Conservation (phyloP, 2,113 vertebrate species). For the Piaya cayana region DNA sequence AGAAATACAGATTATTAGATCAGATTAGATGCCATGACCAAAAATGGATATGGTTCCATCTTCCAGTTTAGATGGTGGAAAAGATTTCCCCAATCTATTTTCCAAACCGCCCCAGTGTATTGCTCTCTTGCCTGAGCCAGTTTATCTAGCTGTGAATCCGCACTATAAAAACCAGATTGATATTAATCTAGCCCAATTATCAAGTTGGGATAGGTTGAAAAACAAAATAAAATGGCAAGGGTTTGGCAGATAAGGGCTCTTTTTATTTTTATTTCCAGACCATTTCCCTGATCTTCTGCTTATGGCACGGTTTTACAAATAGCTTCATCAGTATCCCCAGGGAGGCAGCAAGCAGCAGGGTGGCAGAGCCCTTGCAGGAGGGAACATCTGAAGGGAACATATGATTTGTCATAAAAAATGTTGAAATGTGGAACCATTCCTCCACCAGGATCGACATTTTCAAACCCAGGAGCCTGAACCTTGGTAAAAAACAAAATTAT, state of each 20-base stretch:
- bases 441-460: conserved; percentile 25
- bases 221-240: neutral
- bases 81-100: neutral
- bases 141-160: neutral
- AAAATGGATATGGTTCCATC: neutral
- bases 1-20: neutral
- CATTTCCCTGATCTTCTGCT: conserved; percentile 6
- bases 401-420: conserved; percentile 23
- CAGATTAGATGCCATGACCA: neutral
- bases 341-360: conserved; percentile 7
- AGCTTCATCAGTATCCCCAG: conserved; percentile 16
- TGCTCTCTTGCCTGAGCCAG: neutral
- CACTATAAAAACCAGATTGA: neutral
- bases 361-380: conserved; percentile 27
- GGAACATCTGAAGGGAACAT: neutral
- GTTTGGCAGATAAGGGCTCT: neutral
- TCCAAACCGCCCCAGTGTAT: neutral
- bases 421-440: neutral
- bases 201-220: neutral
- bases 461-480: conserved; percentile 27
- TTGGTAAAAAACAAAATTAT: conserved; percentile 20
- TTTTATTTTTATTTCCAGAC: conserved; percentile 16
- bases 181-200: neutral
- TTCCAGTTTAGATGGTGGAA: neutral
- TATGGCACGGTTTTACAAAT: conserved; percentile 34